A percentile compares a stretch with the other conserved stretches of the same genome.
Evolutionary conservation across 2,888 invertebrate species (phyloP).

Genomic region (Euproctis similis): DNA sequence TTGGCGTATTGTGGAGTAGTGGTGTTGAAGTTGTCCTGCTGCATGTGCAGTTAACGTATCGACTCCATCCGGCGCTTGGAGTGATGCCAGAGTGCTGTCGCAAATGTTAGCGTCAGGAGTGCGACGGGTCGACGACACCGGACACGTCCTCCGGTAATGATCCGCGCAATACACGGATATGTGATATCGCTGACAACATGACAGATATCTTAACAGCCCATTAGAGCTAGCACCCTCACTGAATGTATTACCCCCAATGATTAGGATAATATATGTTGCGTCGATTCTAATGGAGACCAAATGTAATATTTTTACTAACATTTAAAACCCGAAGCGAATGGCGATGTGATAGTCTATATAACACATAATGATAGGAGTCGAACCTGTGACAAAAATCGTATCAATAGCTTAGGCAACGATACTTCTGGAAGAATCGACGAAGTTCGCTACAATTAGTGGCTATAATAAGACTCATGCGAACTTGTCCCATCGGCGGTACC

Average conservation of each 20-base stretch:
- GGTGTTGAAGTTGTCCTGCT: constrained; percentile 12
- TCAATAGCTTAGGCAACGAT: constrained; percentile 21
- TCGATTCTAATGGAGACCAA: no score
- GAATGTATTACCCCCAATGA: no score
- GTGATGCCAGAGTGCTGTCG: constrained; percentile 48
- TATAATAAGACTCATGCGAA: constrained; percentile 2
- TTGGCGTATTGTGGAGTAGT: neutral
- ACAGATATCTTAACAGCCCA: constrained; percentile 4
- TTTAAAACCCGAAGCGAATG: no score
- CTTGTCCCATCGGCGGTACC: no score
- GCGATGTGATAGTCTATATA: no score
- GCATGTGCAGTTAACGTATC: constrained; percentile 35
- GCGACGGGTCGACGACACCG: constrained; percentile 37
- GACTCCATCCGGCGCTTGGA: constrained; percentile 53
- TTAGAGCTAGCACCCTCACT: no score
- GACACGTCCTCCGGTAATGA: constrained; percentile 15
- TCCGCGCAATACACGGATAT: constrained; percentile 1
- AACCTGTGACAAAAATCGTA: no score
- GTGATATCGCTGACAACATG: constrained; percentile 6
- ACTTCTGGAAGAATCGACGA: constrained; percentile 24
- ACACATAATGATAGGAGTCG: no score
- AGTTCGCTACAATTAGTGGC: constrained; percentile 10
- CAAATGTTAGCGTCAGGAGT: constrained; percentile 43
- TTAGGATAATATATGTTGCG: no score
- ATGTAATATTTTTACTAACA: no score